Base-by-base conservation (phyloP, 2,797 vertebrate genomes). In the Protonibea diacanthus region DNA sequence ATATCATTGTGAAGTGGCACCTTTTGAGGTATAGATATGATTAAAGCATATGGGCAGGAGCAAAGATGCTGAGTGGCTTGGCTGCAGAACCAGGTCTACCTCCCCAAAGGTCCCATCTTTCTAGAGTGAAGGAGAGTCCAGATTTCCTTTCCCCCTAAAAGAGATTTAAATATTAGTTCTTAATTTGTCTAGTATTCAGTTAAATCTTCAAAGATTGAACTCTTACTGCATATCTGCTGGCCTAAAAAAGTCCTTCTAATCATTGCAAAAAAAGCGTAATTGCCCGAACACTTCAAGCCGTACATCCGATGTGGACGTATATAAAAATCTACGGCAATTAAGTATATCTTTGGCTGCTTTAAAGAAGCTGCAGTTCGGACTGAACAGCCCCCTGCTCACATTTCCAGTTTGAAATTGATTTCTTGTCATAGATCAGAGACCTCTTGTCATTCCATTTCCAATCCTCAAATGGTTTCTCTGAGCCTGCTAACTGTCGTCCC, bases 181-280 rank as follows among this genome's bases (percentile, higher is more conserved):
- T 94, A 92, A 95, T 95, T 95, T 95, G 88, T 90, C 80, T 69
- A 84, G 86, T 92, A 89, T 90, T 90, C 91, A 85, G 86, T 93
- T 92, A 91, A 92, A 94, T 95, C 93, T 95, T 95, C 92, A 95
- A 95, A 94, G 93, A 94, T 38, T 94, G 91, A 93, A 92, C 92
- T 93, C 91, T 91, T 86, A 88, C 86, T 88, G 86, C 86, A 89
- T 92, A 95, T 95, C 91, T 92, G 76, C 90, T 89, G 84, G 88
- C 88, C 90, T 90, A 77, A 91, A 92, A 91, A 93, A 93, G 89
- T 84, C 72, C 76, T 72, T 94, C 91, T 94, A 93, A 95, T 95
- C 93, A 95, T 91, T 73, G 78, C 80, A 72, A 75, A 79, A 78
- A 81, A 89, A 89, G 89, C 90, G 77, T 91, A 94, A 95, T 92